Evolutionary conservation across 2,888 invertebrate genomes (phyloP), one percentile per base, ranked within the genome.

Genomic region (Cheiracanthium punctorium): DNA sequence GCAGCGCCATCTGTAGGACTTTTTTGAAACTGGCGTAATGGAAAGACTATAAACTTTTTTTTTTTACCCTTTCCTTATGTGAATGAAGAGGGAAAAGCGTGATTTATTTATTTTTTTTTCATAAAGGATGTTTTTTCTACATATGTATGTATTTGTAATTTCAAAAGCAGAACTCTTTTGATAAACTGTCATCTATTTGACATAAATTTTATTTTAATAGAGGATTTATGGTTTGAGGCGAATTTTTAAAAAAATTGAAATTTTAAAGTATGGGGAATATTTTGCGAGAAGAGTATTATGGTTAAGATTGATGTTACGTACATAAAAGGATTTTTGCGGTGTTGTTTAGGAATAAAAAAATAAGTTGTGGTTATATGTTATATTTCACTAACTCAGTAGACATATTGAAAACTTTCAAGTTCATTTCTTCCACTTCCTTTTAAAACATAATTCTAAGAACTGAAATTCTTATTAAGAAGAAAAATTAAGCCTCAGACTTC

Each of bases 201-300:
- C 82, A 71, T 82, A 71, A 77, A 82, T 82, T 82, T 82, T 77
- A 64, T 64, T 82, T 77, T 77, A 71, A 82, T 82, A 58, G 58
- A 58, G 24, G 58, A 58, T 58, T 58, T 58, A 58, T 58, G 58
- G 24, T 24, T 58, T 24, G 1, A 5, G 58, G 24, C 20, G 58
- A 17, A 24, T 24, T 48, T 48, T 2, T 7, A 48, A 17, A 48
- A 48, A 48, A 48, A 48, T n/a, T n/a, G 17, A 48, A 48, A 48
- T 48, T 14, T 17, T n/a, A n/a, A n/a, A n/a, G n/a, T n/a, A n/a
- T n/a, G n/a, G n/a, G n/a, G 17, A n/a, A 17, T 48, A 37, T 37
- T 12, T 8, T 5, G 12, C 5, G 37, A 5, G 12, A 37, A 48
- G 43, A 2, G 24, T 24, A 58, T 24, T 58, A 58, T 58, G 58